A percentile compares a stretch with the other conserved stretches of the same genome.
Conservation (phyloP, 1,140 invertebrate species). For the Penaeus chinensis region DNA sequence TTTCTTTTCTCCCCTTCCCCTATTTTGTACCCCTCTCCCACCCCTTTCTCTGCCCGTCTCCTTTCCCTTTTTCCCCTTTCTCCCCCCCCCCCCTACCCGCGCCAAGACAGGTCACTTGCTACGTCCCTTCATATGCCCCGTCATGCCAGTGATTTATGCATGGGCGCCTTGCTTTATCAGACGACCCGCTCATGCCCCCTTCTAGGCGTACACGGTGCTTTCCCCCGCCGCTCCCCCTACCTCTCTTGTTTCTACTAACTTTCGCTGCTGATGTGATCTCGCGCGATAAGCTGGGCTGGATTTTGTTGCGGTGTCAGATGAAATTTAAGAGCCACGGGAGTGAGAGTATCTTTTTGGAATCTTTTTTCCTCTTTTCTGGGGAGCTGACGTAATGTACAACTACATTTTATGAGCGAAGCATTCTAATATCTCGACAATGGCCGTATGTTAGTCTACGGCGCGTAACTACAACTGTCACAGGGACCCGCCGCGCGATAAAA, state of each 20-base stretch:
- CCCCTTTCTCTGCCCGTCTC: neutral
- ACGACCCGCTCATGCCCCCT: conserved; percentile 41
- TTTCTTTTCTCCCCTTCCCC: neutral
- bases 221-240: neutral
- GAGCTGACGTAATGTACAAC: too few species aligned
- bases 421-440: too few species aligned
- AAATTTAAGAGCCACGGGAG: too few species aligned
- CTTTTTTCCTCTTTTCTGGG: too few species aligned
- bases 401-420: too few species aligned
- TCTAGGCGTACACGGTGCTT: conserved; percentile 26
- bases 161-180: conserved; percentile 50
- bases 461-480: too few species aligned
- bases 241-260: conserved; percentile 30
- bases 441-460: too few species aligned
- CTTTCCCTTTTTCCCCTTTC: neutral
- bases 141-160: conserved; percentile 55
- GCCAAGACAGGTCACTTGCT: neutral
- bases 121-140: conserved; percentile 19
- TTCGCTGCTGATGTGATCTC: conserved; percentile 22
- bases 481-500: conserved; percentile 34
- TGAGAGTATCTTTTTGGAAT: too few species aligned
- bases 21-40: neutral
- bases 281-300: neutral
- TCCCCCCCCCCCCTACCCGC: neutral
- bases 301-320: too few species aligned